phyloP scores from a whole-genome alignment of 2,113 vertebrate genomes.

The Synodontis membranacea region DNA sequence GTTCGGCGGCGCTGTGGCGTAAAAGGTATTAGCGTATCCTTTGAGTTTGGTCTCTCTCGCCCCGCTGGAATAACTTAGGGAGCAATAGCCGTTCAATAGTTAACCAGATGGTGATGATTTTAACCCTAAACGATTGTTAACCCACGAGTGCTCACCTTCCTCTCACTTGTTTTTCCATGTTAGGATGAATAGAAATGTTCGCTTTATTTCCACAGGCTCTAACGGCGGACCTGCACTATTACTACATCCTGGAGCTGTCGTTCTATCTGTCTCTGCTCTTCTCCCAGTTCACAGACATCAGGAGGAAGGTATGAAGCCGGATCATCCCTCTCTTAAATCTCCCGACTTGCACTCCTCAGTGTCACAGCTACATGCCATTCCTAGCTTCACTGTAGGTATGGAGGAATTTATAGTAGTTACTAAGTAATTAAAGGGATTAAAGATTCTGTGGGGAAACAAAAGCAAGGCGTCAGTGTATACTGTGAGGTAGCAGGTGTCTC shows the following conservation, averaged over 20 bases:
- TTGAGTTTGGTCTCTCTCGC: background rate
- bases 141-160: background rate
- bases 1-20: background rate
- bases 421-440: background rate
- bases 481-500: background rate
- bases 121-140: background rate
- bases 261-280: conserved; percentile 97
- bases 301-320: conserved; percentile 90
- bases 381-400: background rate
- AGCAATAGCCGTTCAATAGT: background rate
- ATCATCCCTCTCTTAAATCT: background rate
- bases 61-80: background rate
- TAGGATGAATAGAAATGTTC: background rate
- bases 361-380: background rate
- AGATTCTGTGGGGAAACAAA: background rate
- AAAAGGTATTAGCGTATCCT: background rate
- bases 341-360: background rate
- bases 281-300: conserved; percentile 97
- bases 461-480: background rate
- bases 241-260: conserved; percentile 93
- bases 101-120: background rate
- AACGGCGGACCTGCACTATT: conserved; percentile 92
- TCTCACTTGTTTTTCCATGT: background rate
- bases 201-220: conserved; percentile 81
- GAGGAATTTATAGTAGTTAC: background rate